Percentiles rank a stretch among this genome's conserved stretches.
Evolutionary conservation across 2,888 invertebrate species (phyloP).

Genomic region (Cheilosia soror): DNA sequence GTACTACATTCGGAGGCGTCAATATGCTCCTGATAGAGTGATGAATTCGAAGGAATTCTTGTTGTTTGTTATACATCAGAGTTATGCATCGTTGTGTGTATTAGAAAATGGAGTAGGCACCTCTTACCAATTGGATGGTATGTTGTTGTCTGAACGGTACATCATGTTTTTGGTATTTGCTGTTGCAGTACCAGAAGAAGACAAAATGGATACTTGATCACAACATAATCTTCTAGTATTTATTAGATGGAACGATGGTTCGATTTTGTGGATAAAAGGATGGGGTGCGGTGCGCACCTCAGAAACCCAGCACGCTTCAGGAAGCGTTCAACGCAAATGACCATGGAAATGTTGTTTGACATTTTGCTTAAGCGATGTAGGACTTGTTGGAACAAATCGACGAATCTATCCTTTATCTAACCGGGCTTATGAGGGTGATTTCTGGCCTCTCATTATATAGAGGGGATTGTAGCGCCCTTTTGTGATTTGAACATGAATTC

Average conservation of each 20-base stretch:
- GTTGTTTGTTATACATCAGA: conserved; percentile 44
- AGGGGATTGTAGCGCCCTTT: no score
- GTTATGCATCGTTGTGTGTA: conserved; percentile 18
- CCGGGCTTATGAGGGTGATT: conserved; percentile 21
- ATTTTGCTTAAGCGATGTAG: conserved; percentile 64
- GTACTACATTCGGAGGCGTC: conserved; percentile 59
- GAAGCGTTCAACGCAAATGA: conserved; percentile 27
- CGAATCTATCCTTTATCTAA: neutral
- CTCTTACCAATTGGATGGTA: conserved; percentile 38
- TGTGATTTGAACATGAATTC: no score
- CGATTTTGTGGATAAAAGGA: conserved; percentile 34
- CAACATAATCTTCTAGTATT: conserved; percentile 63
- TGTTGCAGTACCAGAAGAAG: conserved; percentile 49
- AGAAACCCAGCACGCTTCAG: no score
- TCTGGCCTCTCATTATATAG: conserved; percentile 24
- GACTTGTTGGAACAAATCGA: conserved; percentile 18
- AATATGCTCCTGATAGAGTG: conserved; percentile 62
- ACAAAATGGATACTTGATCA: conserved; percentile 57
- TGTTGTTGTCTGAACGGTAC: neutral
- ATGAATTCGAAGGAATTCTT: conserved; percentile 65
- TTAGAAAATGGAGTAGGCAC: conserved; percentile 64
- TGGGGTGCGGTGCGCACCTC: neutral
- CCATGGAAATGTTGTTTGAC: conserved; percentile 60
- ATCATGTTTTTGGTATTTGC: conserved; percentile 32
- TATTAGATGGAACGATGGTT: conserved; percentile 32